Evolutionary conservation across 2,113 vertebrate genomes (phyloP).

Genomic region (Casuarius casuarius): DNA sequence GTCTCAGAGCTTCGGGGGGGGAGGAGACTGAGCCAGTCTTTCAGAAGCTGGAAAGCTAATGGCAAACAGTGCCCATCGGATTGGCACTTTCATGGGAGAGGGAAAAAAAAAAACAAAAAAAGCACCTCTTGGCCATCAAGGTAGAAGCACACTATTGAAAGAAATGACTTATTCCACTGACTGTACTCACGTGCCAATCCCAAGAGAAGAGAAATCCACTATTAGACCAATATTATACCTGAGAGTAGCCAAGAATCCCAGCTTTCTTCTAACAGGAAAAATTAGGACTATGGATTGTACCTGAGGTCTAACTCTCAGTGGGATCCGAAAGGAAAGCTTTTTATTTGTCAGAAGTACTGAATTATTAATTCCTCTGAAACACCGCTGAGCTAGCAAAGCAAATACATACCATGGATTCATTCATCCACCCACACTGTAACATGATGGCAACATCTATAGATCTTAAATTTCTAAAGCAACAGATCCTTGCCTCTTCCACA

Average conservation of each 20-base stretch:
- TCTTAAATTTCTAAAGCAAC: not conserved
- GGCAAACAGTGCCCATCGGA: not conserved
- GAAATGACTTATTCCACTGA: not conserved
- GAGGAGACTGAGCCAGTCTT: not conserved
- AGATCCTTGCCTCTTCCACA: not conserved
- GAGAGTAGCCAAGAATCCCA: not conserved
- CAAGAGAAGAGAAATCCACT: not conserved
- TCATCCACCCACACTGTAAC: not conserved
- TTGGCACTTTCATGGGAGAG: not conserved
- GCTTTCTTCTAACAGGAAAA: not conserved
- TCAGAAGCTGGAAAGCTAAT: not conserved
- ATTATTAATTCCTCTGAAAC: not conserved
- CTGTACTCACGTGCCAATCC: not conserved
- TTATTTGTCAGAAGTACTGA: not conserved
- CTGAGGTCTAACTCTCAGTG: not conserved
- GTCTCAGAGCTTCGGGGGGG: not conserved
- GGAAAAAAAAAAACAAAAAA: accelerated
- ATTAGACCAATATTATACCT: not conserved
- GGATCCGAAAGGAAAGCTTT: not conserved
- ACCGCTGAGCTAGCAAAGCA: not conserved
- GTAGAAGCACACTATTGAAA: not conserved
- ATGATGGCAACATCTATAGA: not conserved
- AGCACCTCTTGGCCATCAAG: not conserved
- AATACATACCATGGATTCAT: not conserved
- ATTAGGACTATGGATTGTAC: not conserved